Evolutionary conservation across 2,797 vertebrate species (phyloP), one percentile per base, ranked within the genome.

Genomic region (Platalea minor): DNA sequence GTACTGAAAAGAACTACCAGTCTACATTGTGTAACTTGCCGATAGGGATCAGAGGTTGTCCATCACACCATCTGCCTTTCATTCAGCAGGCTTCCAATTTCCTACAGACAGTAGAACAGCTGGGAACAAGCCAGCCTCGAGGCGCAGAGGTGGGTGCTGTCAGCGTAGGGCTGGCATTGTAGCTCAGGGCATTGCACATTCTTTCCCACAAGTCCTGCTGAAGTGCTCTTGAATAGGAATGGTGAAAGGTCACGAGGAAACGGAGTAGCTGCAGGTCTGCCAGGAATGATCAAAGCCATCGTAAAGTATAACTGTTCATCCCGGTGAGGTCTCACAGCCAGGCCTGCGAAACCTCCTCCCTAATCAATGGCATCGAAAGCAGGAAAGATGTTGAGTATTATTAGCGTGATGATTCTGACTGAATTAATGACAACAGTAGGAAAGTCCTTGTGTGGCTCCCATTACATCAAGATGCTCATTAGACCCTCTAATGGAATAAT

Each of bases 51-150:
- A 87, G 91, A 82, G 91, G 83, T 77, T 97, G 90, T 96, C 91
- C 95, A 92, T 96, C 93, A 91, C 59, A 76, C 83, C 93, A 80
- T 82, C 84, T 95, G 95, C 90, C 88, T 95, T 95, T 93, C 86
- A 89, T 91, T 93, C 96, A 87, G 73, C 73, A 65, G 68, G 18
- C 63, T 95, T 87, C 93, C 91, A 17, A 48, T 93, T 95, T 94
- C 78, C 92, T 90, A 68, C 89, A 86, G 80, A 72, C 41, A 85
- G 85, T 33, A 75, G 88, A 76, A 63, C 69, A 93, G 80, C 96
- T 92, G 92, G 89, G 92, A 96, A 74, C 13, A 24, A 91, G 93
- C 85, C 95, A 95, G 80, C 83, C 92, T 94, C 48, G 93, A 89
- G 93, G 90, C 2, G 0, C 53, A 73, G 91, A 88, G 85, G 73